Evolutionary conservation across 2,888 invertebrate genomes (phyloP), one percentile per base, ranked within the genome.

Genomic region (Perdita meconis): DNA sequence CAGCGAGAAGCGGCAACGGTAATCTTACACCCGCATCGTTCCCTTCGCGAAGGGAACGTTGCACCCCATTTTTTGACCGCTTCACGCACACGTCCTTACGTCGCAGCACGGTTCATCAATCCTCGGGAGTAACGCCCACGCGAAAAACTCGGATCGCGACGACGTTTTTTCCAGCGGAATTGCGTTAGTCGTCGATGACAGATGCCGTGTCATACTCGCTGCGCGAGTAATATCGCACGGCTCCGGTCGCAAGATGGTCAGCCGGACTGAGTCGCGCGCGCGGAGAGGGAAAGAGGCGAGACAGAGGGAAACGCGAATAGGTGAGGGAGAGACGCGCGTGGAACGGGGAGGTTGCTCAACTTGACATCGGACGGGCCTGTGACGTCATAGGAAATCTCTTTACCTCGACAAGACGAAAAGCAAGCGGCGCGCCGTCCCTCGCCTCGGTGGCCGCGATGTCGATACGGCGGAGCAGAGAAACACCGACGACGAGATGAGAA

Each of bases 281-380:
- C 13, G 19, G 40, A 34, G 26, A 68, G 40, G 26, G 13, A 10
- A 19, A 12, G 30, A 38, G 8, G 22, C 16, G 51, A 19, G 40
- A 16, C 10, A 2, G 16, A 24, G 22, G 6, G 34, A 50, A 16
- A n/a, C 36, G 13, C 13, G 5, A 22, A 51, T 34, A 16, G 38
- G 22, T 42, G 6, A 57, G 63, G 69, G 70, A 76, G 74, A 80
- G 71, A 75, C 60, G 79, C 80, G 81, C 36, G 50, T 47, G 47
- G 19, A 19, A 6, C 76, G 77, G 76, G 76, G 86, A 87, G 87
- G 86, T 88, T 89, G 88, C 87, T 88, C 87, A 88, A 88, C 88
- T 89, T 86, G 86, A 86, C 86, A 82, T 85, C 86, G 77, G 12
- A n/a, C n/a, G n/a, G 68, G 65, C 55, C 55, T 67, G 60, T 81